Evolutionary conservation across 2,113 vertebrate genomes (phyloP), one percentile per base, ranked within the genome.

Genomic region (Sinocyclocheilus anophthalmus): DNA sequence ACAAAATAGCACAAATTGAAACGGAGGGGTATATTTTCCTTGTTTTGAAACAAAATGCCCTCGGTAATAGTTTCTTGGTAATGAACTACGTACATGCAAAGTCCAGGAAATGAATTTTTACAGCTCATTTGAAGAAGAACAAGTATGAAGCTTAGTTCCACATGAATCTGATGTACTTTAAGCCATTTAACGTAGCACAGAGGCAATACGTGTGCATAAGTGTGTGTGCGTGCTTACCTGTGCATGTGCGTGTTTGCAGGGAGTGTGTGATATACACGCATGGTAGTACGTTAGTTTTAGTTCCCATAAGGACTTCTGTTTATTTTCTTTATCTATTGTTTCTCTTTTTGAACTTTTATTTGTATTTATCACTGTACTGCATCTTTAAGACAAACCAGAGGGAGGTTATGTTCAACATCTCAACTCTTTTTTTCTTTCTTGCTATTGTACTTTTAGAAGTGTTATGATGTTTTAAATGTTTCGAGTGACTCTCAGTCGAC

Each of bases 361-460:
- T 82, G 63, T 83, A 70, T 83, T 83, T 83, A 83, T 72, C 81
- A 42, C 63, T 70, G 63, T 82, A 37, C 48, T 83, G 26, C 81
- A 83, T 83, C 24, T 30, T 55, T 50, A 70, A 70, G 26, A 50
- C 45, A 83, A 53, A 83, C 67, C 48, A 73, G 81, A 72, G 12
- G 50, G 39, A 55, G 67, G 61, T 48, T 50, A 12, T 42, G 61
- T 65, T 81, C 79, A 45, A 65, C 39, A 81, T 81, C 79, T 81
- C 37, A 45, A 63, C n/a, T 65, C 61, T 48, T 16, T n/a, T 82
- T 63, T 30, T 82, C n/a, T 10, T 65, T 53, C 20, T n/a, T 83
- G 50, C 30, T 42, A 33, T 55, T 70, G 69, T 83, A 73, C 24
- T 30, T 65, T n/a, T 65, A 81, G 79, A 81, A 65, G 63, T 82